Conservation (phyloP, 2,888 invertebrate genomes). For the Harmothoe impar region DNA sequence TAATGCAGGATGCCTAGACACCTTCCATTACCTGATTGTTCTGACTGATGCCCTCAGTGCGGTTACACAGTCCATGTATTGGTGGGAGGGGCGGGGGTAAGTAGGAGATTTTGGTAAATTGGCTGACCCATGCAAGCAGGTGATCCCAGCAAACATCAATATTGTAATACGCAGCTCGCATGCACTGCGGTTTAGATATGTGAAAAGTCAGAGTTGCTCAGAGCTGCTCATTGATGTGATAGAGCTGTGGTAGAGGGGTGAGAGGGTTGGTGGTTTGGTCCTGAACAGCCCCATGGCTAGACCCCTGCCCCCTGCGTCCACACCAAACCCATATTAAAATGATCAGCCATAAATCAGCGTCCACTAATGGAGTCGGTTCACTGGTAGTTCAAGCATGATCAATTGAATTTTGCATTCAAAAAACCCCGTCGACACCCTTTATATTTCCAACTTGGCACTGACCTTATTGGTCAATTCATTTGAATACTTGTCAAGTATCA, state of each 20-base stretch:
- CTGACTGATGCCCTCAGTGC: background rate
- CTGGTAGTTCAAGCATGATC: too few relatives aligned
- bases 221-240: background rate
- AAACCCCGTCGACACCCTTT: too few relatives aligned
- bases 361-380: too few relatives aligned
- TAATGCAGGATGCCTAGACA: background rate
- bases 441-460: too few relatives aligned
- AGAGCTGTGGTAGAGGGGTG: background rate
- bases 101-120: constrained; percentile 26
- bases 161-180: constrained; percentile 26
- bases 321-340: too few relatives aligned
- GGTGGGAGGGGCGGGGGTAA: background rate
- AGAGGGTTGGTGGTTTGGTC: background rate
- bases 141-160: constrained; percentile 34
- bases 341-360: too few relatives aligned
- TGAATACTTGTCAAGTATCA: too few relatives aligned
- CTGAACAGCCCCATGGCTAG: background rate
- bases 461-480: too few relatives aligned
- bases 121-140: background rate
- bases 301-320: background rate
- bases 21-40: constrained; percentile 17
- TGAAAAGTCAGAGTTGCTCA: background rate
- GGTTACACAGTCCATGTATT: background rate
- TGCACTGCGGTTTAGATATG: background rate
- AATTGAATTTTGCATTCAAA: too few relatives aligned